Conservation (phyloP, 2,888 invertebrate species). For the Platycnemis pennipes region DNA sequence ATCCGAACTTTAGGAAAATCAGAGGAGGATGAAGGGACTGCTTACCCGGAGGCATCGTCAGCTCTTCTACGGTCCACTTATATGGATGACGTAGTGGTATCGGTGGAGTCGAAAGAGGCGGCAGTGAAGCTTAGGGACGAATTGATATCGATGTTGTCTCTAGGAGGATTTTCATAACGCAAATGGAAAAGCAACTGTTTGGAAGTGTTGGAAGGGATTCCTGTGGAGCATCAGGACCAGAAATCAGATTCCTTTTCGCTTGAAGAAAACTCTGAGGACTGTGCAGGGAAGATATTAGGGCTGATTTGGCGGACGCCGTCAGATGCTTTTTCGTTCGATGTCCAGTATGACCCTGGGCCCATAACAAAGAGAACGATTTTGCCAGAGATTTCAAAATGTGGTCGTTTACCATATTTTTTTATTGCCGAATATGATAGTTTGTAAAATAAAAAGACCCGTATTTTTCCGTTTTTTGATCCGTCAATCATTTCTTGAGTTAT, state of each 20-base stretch:
- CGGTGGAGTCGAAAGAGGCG: not conserved
- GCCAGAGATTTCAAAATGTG: not conserved
- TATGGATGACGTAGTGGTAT: too few relatives aligned
- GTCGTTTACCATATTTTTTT: too few relatives aligned
- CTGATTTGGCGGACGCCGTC: not conserved
- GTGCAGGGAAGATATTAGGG: not conserved
- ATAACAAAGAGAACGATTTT: constrained; percentile 27
- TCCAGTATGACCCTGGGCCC: not conserved
- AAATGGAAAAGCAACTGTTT: constrained; percentile 11
- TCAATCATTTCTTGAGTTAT: too few relatives aligned
- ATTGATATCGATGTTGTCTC: not conserved
- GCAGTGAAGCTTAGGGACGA: not conserved
- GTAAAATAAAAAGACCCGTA: too few relatives aligned
- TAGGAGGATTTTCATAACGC: not conserved
- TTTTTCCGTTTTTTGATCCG: too few relatives aligned
- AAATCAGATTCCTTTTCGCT: not conserved
- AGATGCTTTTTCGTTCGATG: not conserved
- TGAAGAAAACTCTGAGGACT: constrained; percentile 1
- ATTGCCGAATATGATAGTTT: too few relatives aligned
- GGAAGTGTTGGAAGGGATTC: not conserved
- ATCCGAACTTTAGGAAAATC: too few relatives aligned
- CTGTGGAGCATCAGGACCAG: not conserved
- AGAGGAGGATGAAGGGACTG: too few relatives aligned
- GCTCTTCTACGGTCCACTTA: too few relatives aligned
- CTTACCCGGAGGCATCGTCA: too few relatives aligned